A percentile compares a stretch with the other conserved stretches of the same genome.
phyloP scores from a whole-genome alignment of 1,140 invertebrate species.

The Bradysia coprophila region DNA sequence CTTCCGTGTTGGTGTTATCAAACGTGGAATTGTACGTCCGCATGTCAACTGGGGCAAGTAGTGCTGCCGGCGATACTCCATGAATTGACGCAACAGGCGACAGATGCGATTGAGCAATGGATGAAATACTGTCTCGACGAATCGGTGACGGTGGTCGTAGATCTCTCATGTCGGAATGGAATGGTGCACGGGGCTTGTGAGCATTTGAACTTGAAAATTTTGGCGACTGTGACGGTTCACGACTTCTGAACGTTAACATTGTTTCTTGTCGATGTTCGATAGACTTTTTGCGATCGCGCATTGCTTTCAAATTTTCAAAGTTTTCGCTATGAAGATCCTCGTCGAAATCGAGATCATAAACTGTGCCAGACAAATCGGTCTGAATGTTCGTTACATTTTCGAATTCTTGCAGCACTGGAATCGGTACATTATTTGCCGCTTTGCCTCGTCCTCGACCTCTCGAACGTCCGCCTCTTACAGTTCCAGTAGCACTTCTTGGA shows the following conservation, averaged over 20 bases:
- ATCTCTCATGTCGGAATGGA: conserved; percentile 22
- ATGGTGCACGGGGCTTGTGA: conserved; percentile 2
- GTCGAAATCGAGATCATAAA: conserved; percentile 72
- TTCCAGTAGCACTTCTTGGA: conserved; percentile 30
- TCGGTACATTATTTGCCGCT: conserved; percentile 10
- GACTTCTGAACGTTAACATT: conserved; percentile 31
- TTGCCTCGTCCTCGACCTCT: conserved; percentile 51
- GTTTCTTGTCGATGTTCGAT: conserved; percentile 48
- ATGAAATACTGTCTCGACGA: not conserved
- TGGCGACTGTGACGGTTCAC: conserved; percentile 35
- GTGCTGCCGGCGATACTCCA: conserved; percentile 41
- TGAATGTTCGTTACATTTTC: conserved; percentile 26
- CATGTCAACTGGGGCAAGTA: conserved; percentile 75
- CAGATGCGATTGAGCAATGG: conserved; percentile 14
- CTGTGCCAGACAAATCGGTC: conserved; percentile 64
- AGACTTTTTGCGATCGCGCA: conserved; percentile 61
- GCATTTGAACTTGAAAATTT: conserved; percentile 19
- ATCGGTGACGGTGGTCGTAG: conserved; percentile 8
- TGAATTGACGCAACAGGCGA: conserved; percentile 23
- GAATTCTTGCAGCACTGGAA: not conserved
- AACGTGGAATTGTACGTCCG: conserved; percentile 51
- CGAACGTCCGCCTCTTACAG: conserved; percentile 30
- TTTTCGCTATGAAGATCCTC: conserved; percentile 53
- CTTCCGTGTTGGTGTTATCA: conserved; percentile 32
- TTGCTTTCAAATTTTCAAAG: conserved; percentile 58